phyloP scores from a whole-genome alignment of 1,140 invertebrate species.

The Trichogramma pretiosum region DNA sequence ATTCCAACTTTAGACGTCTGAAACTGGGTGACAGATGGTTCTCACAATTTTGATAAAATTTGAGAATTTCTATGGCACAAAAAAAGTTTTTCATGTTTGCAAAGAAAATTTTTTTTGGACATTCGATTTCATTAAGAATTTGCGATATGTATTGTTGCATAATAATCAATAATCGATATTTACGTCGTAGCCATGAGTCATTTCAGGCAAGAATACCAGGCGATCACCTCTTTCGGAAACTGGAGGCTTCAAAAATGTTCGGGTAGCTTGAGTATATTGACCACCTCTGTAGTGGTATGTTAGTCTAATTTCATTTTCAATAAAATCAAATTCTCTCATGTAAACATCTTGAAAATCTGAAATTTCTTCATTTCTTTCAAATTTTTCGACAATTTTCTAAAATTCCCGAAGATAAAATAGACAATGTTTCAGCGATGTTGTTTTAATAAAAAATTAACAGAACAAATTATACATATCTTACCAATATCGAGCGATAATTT shows the following conservation, averaged over 20 bases:
- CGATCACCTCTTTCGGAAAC: conserved; percentile 56
- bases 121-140: too few species aligned
- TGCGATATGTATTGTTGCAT: too few species aligned
- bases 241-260: conserved; percentile 57
- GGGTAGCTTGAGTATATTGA: conserved; percentile 56
- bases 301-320: conserved; percentile 54
- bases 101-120: too few species aligned
- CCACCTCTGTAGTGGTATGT: conserved; percentile 61
- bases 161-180: conserved; percentile 19
- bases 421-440: conserved; percentile 1
- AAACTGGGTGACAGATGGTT: too few species aligned
- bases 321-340: conserved; percentile 53
- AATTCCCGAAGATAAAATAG: conserved; percentile 16
- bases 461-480: conserved; percentile 14
- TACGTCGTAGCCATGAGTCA: conserved; percentile 56
- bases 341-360: conserved; percentile 54
- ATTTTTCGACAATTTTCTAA: conserved; percentile 55
- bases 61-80: not conserved
- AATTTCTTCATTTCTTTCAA: conserved; percentile 47
- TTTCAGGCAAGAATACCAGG: conserved; percentile 52
- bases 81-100: conserved; percentile 7
- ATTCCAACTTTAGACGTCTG: too few species aligned
- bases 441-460: not conserved
- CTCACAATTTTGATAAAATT: not conserved
- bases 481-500: conserved; percentile 23